Percentiles rank a stretch among this genome's conserved stretches.
phyloP scores from a whole-genome alignment of 2,888 invertebrate genomes.

The Mycalesis mineus region DNA sequence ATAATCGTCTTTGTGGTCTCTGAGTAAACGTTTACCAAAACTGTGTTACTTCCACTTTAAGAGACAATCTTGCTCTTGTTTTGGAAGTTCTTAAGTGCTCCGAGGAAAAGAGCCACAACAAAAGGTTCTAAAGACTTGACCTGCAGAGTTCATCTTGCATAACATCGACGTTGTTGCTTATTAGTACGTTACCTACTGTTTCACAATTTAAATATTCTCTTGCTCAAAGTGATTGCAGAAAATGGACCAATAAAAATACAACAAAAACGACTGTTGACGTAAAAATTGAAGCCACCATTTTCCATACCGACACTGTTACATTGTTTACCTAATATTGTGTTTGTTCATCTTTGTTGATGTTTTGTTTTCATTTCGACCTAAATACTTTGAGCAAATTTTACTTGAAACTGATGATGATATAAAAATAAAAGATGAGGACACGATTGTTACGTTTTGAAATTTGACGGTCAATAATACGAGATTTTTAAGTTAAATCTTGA shows the following conservation, averaged over 20 bases:
- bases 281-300: constrained; percentile 6
- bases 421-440: constrained; percentile 2
- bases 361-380: constrained; percentile 11
- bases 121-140: constrained; percentile 27
- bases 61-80: constrained; percentile 9
- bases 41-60: constrained; percentile 12
- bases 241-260: constrained; percentile 46
- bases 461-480: not conserved
- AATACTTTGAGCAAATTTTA: constrained; percentile 3
- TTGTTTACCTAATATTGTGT: constrained; percentile 3
- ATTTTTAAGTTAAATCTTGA: not conserved
- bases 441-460: not conserved
- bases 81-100: constrained; percentile 12
- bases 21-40: constrained; percentile 13
- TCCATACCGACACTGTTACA: not conserved
- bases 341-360: constrained; percentile 1
- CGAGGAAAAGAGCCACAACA: constrained; percentile 22
- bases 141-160: constrained; percentile 44
- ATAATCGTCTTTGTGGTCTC: constrained; percentile 3
- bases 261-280: constrained; percentile 19
- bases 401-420: not conserved
- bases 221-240: constrained; percentile 59
- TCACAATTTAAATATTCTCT: constrained; percentile 55
- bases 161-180: constrained; percentile 45
- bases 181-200: constrained; percentile 35